Conservation (phyloP, 2,113 vertebrate genomes). For the Nesogale talazaci region DNA sequence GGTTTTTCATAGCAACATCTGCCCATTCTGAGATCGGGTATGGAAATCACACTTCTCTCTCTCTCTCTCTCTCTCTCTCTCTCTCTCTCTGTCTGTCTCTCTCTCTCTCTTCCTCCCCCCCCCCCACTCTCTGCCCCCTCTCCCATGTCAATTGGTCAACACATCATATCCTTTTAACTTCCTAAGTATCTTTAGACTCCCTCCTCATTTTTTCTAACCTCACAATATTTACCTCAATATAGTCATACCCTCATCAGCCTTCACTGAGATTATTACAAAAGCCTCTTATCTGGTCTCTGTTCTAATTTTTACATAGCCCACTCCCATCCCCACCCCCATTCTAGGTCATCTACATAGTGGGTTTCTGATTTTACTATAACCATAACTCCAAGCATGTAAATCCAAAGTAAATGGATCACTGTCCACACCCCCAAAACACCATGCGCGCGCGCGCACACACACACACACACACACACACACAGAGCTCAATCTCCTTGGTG, state of each 20-base stretch:
- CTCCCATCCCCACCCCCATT: neutral
- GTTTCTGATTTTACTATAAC: neutral
- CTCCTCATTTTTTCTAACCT: neutral
- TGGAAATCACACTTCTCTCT: neutral
- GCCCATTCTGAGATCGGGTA: neutral
- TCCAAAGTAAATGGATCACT: neutral
- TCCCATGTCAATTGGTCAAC: too few species aligned
- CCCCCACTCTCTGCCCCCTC: too few species aligned
- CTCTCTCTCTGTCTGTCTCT: too few species aligned
- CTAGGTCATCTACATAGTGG: neutral
- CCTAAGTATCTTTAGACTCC: neutral
- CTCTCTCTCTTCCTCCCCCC: too few species aligned
- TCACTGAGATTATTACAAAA: conserved; percentile 57
- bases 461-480: neutral
- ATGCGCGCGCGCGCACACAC: neutral
- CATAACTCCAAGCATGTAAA: neutral
- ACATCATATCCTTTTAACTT: neutral
- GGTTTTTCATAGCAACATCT: neutral
- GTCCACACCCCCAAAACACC: neutral
- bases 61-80: neutral
- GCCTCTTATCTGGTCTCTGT: conserved; percentile 57
- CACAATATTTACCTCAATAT: neutral
- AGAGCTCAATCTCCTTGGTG: neutral
- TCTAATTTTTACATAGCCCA: conserved; percentile 52
- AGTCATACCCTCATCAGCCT: neutral